These are phyloP conservation scores for Cricetomys ansorgei DNA, from an alignment of 2,113 vertebrate genomes.

Conservation along the genomic window DNA sequence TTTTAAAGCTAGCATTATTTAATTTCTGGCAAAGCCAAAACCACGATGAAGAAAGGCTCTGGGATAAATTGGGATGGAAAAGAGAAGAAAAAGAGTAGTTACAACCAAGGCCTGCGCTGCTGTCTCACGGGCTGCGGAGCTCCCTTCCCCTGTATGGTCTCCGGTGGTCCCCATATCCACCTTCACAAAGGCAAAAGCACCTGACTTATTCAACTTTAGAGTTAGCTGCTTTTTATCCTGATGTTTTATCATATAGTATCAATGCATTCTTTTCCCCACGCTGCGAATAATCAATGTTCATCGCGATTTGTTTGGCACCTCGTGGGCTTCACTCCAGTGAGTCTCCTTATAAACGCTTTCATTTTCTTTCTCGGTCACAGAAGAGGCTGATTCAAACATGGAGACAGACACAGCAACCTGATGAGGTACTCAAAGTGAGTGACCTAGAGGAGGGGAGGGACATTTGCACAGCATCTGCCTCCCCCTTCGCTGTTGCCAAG, in stretches of 20 bases:
- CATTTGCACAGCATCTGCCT: neutral
- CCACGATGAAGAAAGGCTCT: neutral
- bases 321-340: neutral
- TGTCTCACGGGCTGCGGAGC: neutral
- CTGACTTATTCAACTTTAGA: neutral
- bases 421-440: neutral
- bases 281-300: neutral
- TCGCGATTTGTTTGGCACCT: too few species aligned
- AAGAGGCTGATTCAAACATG: neutral
- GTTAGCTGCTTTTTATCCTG: neutral
- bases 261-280: neutral
- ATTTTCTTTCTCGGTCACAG: neutral
- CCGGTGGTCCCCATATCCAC: neutral
- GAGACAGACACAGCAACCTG: neutral
- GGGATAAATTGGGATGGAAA: neutral
- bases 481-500: neutral
- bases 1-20: neutral
- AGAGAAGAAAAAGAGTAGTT: neutral
- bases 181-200: neutral
- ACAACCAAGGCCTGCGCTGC: neutral
- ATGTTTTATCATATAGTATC: neutral
- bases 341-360: neutral
- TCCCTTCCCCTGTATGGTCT: neutral
- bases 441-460: neutral
- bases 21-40: slow-evolving; percentile 1